Base-by-base conservation (phyloP, 2,113 vertebrate genomes). In the Thomomys bottae region DNA sequence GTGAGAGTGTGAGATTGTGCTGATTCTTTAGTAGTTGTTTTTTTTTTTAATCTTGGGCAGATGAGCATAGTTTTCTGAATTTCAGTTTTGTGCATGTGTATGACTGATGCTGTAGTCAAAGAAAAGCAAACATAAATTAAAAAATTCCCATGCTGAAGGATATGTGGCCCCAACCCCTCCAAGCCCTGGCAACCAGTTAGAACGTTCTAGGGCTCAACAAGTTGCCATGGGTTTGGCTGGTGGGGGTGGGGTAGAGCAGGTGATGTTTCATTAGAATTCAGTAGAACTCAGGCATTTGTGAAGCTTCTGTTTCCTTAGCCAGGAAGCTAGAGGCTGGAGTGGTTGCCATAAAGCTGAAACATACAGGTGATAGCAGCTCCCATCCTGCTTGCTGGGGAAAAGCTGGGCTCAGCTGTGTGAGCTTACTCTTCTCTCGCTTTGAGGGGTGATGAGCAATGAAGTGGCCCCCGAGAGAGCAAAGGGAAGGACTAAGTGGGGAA, bases 241-340 rank as follows among this genome's bases (percentile, higher is more conserved):
- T 45, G 59, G 88, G 87, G 84, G 78, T 7, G 59, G 92, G 88
- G 17, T 79, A 34, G 18, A 78, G 70, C 40, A 34, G 70, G 18
- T 8, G 9, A 84, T 34, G 57, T 85, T 59, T 72, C 80, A 59
- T 76, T 80, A 76, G 90, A 94, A 94, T 34, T 3, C 0, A 9
- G 36, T 75, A 36, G 96, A 93, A 95, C 75, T 66, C 79, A 5
- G 34, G 71, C 30, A 8, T 94, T 89, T 91, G 79, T 96, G 96
- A 92, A 24, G 89, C 79, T 92, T 91, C 80, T 0, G 15, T 90
- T 92, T 72, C 71, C 79, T n/a, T 36, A 38, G 67, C 30, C 28
- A 49, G 34, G 83, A 36, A 64, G n/a, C 42, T 32, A 2, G 71
- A 61, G 83, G 71, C 88, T n/a, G n/a, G n/a, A 32, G 59, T 2